Conservation (phyloP, 2,888 invertebrate species). For the Zhuqinia jingwanae region DNA sequence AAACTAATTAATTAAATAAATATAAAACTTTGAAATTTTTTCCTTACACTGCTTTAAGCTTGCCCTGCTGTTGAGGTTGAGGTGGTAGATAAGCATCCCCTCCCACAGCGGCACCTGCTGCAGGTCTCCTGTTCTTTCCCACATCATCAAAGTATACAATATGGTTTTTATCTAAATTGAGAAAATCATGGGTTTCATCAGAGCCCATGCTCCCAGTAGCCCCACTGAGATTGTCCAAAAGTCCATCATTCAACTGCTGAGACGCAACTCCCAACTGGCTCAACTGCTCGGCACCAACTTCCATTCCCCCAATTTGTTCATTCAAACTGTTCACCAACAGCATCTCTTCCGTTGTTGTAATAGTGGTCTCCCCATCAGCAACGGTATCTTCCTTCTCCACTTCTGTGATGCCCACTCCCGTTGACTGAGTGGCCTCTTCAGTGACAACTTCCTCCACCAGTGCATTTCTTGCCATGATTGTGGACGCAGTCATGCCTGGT, state of each 20-base stretch:
- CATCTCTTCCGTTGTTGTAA: slow-evolving; percentile 65
- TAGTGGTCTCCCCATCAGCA: slow-evolving; percentile 42
- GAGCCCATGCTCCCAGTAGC: slow-evolving; percentile 49
- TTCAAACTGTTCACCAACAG: not conserved
- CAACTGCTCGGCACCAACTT: not conserved
- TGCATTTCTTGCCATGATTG: slow-evolving; percentile 43
- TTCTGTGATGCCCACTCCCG: slow-evolving; percentile 37
- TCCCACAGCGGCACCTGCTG: not conserved
- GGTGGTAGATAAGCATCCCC: not conserved
- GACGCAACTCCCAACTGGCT: not conserved
- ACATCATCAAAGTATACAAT: slow-evolving; percentile 69
- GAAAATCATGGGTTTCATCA: slow-evolving; percentile 62
- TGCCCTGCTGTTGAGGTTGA: slow-evolving; percentile 36
- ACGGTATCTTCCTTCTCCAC: slow-evolving; percentile 37
- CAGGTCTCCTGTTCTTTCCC: slow-evolving; percentile 56
- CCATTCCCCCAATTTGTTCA: slow-evolving; percentile 23
- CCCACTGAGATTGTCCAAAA: slow-evolving; percentile 34
- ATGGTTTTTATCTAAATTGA: slow-evolving; percentile 65
- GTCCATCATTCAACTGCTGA: slow-evolving; percentile 58
- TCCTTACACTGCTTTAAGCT: slow-evolving; percentile 66
- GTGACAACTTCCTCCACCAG: slow-evolving; percentile 61
- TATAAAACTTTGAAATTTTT: not conserved
- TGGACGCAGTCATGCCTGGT: slow-evolving; percentile 18
- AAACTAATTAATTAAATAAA: too few relatives aligned
- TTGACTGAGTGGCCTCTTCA: slow-evolving; percentile 53